phyloP scores from a whole-genome alignment of 2,888 invertebrate species.

The Rhaphigaster nebulosa region DNA sequence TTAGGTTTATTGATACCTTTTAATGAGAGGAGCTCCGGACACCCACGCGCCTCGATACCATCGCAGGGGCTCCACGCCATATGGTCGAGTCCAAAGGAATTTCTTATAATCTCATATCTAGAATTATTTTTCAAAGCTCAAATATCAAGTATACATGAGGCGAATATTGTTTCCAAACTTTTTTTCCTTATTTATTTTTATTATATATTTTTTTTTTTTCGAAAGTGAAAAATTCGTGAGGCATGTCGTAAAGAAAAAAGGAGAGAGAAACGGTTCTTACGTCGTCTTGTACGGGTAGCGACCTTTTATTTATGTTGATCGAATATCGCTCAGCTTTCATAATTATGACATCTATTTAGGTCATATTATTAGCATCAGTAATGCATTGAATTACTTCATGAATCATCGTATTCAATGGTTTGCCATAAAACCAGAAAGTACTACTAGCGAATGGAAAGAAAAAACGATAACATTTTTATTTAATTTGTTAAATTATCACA shows the following conservation, averaged over 20 bases:
- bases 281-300: background rate
- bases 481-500: no score
- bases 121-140: slow-evolving; percentile 48
- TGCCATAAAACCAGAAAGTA: no score
- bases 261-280: background rate
- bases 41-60: slow-evolving; percentile 49
- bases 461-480: no score
- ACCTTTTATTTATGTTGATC: background rate
- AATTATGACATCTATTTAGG: background rate
- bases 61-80: slow-evolving; percentile 47
- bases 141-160: slow-evolving; percentile 10
- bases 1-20: slow-evolving; percentile 57
- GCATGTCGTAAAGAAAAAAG: background rate
- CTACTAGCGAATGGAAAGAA: no score
- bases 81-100: slow-evolving; percentile 34
- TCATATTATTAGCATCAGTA: background rate
- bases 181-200: slow-evolving; percentile 10
- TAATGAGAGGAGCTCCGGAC: slow-evolving; percentile 52
- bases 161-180: slow-evolving; percentile 26
- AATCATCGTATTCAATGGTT: no score
- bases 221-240: slow-evolving; percentile 8
- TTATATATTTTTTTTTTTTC: background rate
- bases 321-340: background rate
- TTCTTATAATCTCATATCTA: slow-evolving; percentile 48
- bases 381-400: no score